Conservation (phyloP, 2,797 vertebrate species). For the Acridotheres tristis region DNA sequence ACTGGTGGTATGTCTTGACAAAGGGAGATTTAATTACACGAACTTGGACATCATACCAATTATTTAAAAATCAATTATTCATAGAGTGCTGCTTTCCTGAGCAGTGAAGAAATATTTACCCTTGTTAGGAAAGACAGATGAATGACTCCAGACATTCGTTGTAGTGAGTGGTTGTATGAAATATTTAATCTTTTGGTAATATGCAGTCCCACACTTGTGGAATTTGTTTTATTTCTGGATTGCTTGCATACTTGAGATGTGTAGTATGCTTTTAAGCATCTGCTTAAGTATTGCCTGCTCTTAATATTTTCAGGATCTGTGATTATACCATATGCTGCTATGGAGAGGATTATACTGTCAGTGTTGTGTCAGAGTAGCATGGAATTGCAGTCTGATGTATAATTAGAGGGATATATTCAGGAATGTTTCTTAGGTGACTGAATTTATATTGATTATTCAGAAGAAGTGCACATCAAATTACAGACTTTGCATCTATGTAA, state of each 20-base stretch:
- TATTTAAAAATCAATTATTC: constrained; percentile 11
- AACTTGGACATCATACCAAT: not conserved
- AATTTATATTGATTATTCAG: constrained; percentile 16
- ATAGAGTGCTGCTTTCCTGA: not conserved
- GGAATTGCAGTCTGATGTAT: not conserved
- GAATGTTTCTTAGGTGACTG: not conserved
- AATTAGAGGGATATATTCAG: constrained; percentile 20
- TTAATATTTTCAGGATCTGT: not conserved
- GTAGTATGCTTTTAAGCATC: not conserved
- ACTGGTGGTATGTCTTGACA: not conserved
- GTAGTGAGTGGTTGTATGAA: not conserved
- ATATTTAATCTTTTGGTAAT: not conserved
- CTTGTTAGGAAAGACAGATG: not conserved
- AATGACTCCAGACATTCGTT: not conserved
- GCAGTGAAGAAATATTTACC: not conserved
- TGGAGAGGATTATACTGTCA: constrained; percentile 15
- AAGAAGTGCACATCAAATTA: not conserved
- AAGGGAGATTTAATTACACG: not conserved
- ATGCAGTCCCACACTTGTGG: not conserved
- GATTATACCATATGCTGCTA: constrained; percentile 15
- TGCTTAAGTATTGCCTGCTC: not conserved
- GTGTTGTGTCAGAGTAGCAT: not conserved
- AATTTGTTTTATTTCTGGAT: constrained; percentile 2
- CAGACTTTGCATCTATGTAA: not conserved
- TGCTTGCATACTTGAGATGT: not conserved